These are phyloP conservation scores for Cyprinus carpio DNA, from an alignment of 2,113 vertebrate genomes.

Conservation along the genomic window DNA sequence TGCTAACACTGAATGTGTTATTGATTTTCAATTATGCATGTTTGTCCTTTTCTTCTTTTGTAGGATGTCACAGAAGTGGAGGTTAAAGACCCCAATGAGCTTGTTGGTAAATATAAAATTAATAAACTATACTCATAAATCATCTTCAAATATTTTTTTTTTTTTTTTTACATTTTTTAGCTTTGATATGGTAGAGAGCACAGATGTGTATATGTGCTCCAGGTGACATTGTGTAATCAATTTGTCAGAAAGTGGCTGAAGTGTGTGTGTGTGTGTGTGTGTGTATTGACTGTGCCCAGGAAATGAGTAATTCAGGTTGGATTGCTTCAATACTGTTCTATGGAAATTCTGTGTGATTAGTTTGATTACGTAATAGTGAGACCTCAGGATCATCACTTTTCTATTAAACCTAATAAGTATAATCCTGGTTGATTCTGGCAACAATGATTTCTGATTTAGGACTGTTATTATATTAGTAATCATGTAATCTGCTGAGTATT, in stretches of 20 bases:
- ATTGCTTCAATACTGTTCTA: neutral
- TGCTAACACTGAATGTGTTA: no score
- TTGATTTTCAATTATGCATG: constrained; percentile 3
- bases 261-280: constrained; percentile 14
- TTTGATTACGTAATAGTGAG: neutral
- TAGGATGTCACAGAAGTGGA: constrained; percentile 86
- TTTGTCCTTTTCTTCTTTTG: constrained; percentile 45
- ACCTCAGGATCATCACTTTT: neutral
- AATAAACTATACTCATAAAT: neutral
- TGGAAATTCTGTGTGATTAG: neutral
- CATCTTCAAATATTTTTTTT: neutral
- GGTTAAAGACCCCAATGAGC: constrained; percentile 90
- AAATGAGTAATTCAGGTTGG: constrained; percentile 7
- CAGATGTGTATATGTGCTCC: neutral
- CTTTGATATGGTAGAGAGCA: neutral
- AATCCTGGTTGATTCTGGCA: neutral
- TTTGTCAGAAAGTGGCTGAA: neutral
- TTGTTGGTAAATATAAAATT: constrained; percentile 84
- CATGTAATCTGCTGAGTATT: neutral
- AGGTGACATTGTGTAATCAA: neutral
- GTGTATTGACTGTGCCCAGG: constrained; percentile 8
- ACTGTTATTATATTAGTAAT: neutral
- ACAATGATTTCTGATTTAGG: neutral
- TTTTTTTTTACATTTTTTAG: no score
- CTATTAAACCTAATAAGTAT: neutral